Evolutionary conservation across 1,140 invertebrate species (phyloP).

Genomic region (Plectrocnemia conspersa): DNA sequence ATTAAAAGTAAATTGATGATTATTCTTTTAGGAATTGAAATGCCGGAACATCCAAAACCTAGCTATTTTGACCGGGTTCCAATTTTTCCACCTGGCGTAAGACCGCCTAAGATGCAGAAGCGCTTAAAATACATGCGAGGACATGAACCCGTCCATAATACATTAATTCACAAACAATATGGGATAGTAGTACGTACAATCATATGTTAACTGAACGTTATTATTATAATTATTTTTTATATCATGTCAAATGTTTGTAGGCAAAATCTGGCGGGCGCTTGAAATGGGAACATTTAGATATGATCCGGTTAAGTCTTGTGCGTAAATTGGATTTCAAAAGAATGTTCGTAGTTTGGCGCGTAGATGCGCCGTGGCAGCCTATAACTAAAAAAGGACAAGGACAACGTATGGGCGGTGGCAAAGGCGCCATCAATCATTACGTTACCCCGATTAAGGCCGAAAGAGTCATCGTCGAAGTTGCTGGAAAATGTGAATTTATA

Average conservation of each 20-base stretch:
- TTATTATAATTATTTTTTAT: slow-evolving; percentile 18
- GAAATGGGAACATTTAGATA: slow-evolving; percentile 77
- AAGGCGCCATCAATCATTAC: slow-evolving; percentile 93
- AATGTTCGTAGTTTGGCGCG: slow-evolving; percentile 93
- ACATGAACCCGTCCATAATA: slow-evolving; percentile 80
- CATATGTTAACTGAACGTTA: background rate
- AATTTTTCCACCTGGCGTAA: slow-evolving; percentile 57
- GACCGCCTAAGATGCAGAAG: slow-evolving; percentile 80
- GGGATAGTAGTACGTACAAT: slow-evolving; percentile 74
- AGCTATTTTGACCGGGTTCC: slow-evolving; percentile 68
- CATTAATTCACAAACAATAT: slow-evolving; percentile 82
- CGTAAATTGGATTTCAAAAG: slow-evolving; percentile 69
- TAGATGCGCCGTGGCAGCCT: slow-evolving; percentile 94
- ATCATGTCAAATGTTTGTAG: slow-evolving; percentile 44
- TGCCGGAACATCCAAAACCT: slow-evolving; percentile 67
- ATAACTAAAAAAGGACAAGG: slow-evolving; percentile 88
- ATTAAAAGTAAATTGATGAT: too few species aligned
- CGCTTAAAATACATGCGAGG: slow-evolving; percentile 79
- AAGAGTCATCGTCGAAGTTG: slow-evolving; percentile 92
- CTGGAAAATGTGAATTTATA: slow-evolving; percentile 80
- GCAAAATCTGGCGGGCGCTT: slow-evolving; percentile 81
- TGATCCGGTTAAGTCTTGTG: slow-evolving; percentile 73
- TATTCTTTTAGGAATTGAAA: slow-evolving; percentile 60
- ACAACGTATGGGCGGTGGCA: slow-evolving; percentile 91
- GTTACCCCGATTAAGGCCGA: slow-evolving; percentile 87